Base-by-base conservation (phyloP, 1,140 invertebrate species). In the Goniozus legneri region DNA sequence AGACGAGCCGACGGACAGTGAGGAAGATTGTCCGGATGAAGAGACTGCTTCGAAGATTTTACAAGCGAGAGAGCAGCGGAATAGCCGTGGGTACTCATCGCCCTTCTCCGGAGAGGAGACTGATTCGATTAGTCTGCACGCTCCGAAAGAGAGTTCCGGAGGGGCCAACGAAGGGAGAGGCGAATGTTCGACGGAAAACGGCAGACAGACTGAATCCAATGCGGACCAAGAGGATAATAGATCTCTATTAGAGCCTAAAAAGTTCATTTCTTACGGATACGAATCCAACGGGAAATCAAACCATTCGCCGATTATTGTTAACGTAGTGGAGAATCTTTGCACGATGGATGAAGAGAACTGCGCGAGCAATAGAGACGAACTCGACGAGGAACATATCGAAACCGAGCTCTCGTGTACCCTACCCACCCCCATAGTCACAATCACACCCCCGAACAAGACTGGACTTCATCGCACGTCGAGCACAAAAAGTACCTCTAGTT, bases 361-460 rank as follows among this genome's bases (percentile, higher is more conserved):
- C 27, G 44, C 49, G 39, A 32, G 18, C 27, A 47, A 58, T 2
- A 38, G 14, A 3, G 30, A 36, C 3, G 36, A n/a, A 14, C 4
- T 13, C 4, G 40, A 1, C 8, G 2, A 24, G 2, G 16, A 30
- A 1, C 14, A n/a, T 21, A 34, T 20, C n/a, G 15, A 27, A 2
- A 18, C 42, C 3, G 45, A 57, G 1, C 35, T 57, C 2, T 49
- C 62, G 6, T 46, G 59, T n/a, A 61, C 54, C 40, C 53, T 59
- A 1, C 12, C 56, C 13, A n/a, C 71, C 1, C 75, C 76, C 0
- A 71, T 73, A 20, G 69, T 73, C 3, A 73, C 62, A 24, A 64
- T 71, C n/a, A 80, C 78, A n/a, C 79, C 80, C 1, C 73, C 75
- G 3, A 52, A 67, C 30, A 75, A 48, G 62, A 36, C 58, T 70